These are phyloP conservation scores for Scolopax mira DNA, from an alignment of 2,113 vertebrate genomes.

Conservation along the genomic window DNA sequence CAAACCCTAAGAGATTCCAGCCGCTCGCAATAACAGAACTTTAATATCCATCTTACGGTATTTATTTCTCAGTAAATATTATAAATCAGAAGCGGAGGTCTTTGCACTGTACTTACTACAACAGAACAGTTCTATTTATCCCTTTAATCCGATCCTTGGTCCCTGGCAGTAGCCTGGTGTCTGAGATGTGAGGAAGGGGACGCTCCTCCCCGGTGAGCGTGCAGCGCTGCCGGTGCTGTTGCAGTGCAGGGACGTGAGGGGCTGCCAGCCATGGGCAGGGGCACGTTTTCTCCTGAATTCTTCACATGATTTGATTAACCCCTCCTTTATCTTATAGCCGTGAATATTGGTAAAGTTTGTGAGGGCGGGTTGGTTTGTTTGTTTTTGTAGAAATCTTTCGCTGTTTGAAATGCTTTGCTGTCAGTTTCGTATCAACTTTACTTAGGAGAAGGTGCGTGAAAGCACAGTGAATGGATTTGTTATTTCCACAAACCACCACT, in stretches of 20 bases:
- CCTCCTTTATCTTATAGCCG: neutral
- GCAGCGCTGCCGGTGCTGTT: neutral
- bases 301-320: conserved; percentile 10
- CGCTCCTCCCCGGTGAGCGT: neutral
- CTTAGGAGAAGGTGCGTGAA: neutral
- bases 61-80: neutral
- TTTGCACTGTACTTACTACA: neutral
- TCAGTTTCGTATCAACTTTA: neutral
- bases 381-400: neutral
- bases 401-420: neutral
- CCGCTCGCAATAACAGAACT: neutral
- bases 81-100: neutral
- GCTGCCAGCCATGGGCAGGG: neutral
- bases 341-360: neutral
- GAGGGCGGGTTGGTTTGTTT: too few relatives aligned
- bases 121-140: neutral
- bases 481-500: neutral
- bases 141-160: neutral
- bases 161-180: neutral
- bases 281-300: neutral
- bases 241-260: neutral
- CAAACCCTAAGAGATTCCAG: neutral
- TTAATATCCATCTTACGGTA: neutral
- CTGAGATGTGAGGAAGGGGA: neutral
- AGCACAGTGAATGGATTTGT: neutral